Evolutionary conservation across 2,888 invertebrate genomes (phyloP), one percentile per base, ranked within the genome.

Genomic region (Tenthredo mesomela): DNA sequence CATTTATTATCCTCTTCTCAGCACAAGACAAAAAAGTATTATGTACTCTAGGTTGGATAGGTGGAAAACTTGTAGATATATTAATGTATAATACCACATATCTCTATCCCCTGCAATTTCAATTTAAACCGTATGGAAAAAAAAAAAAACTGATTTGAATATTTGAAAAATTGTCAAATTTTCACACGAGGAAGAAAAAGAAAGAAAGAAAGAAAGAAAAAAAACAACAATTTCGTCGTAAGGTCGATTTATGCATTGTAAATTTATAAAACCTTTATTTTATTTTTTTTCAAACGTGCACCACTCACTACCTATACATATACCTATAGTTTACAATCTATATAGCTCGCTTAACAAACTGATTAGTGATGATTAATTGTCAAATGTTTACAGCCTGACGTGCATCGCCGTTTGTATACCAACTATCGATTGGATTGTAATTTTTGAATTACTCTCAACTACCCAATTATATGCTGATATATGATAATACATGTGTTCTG

Each of bases 401-500:
- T n/a, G 29, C 78, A 61, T 58, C 58, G 78, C 37, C 37, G 37
- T 65, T 82, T 82, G 65, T 67, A 82, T 90, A 89, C 89, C 89
- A 89, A 91, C 87, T 88, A 90, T 88, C 89, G 89, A 92, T 90
- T 90, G 90, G 90, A 92, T 91, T 88, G 90, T 91, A 90, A 92
- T 91, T 92, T 92, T 91, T 91, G 90, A 92, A 92, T 91, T 91
- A 92, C 90, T 90, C 91, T 91, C 90, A 89, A 92, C 89, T 92
- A 91, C 91, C 90, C 91, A 90, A 92, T 92, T 91, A 92, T 92
- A 92, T 91, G 92, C 92, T 92, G 91, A 90, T 92, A 90, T 90
- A 90, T 91, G 88, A 91, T 91, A 90, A 91, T 91, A 92, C 92
- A 91, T 93, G 92, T 92, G 92, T 92, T 92, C 92, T 92, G 92